Base-by-base conservation (phyloP, 2,113 vertebrate species). In the Cervus canadensis region DNA sequence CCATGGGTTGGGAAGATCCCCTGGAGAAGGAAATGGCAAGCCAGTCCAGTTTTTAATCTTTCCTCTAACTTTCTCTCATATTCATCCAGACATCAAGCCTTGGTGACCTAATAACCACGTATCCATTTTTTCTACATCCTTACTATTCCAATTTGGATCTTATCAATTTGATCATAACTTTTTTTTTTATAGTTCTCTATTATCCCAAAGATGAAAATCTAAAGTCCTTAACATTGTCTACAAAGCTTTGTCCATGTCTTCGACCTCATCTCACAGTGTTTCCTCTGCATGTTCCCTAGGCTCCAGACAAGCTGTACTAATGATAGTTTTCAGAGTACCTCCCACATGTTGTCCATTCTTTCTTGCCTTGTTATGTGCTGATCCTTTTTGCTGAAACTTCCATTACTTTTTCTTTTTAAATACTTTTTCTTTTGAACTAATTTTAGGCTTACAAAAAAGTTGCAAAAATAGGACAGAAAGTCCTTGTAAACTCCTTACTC, bases 371-470 rank as follows among this genome's bases (percentile, higher is more conserved):
- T 23, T 89, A 85, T 87, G 40, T 95, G 67, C 36, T 94, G 67
- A 56, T 85, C 40, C 33, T 92, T 92, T 81, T 25, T 40, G 8
- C 9, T 74, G 74, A 71, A 92, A 96, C 45, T 93, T 94, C 7
- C 16, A 71, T 93, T 78, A 94, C 36, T 90, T 97, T 94, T 92
- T 89, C 86, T 95, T 88, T 94, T 78, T 40, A 40, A 40, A 40
- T 78, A 94, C 36, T 90, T 97, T 94, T 92, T 89, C 86, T 95
- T 88, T 94, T 78, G 43, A 95, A 82, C 28, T 76, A 84, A 89
- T 89, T 92, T 95, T 83, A 83, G 56, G 25, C 6, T 89, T 93
- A 89, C 48, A 93, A 71, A 96, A 96, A 98, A 87, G 83, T 95
- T 91, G 62, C 40, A 95, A 89, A 96, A 93, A 87, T 36, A 87